Evolutionary conservation across 2,113 vertebrate genomes (phyloP).

Genomic region (Etheostoma spectabile): DNA sequence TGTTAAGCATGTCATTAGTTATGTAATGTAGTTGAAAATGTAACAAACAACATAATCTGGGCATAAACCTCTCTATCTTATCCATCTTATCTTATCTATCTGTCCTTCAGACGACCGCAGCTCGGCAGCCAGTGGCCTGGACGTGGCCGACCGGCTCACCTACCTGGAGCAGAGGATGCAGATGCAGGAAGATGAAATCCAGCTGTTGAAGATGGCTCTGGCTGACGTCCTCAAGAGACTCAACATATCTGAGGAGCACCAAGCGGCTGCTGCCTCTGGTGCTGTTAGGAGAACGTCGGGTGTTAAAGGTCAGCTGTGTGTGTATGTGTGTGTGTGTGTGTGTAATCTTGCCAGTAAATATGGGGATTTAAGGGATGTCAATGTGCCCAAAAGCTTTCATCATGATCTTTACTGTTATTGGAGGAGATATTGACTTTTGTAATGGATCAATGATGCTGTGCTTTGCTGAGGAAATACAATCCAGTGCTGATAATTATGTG

Average conservation of each 20-base stretch:
- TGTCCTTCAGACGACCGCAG: slow-evolving; percentile 90
- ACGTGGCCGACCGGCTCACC: slow-evolving; percentile 93
- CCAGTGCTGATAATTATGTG: neutral
- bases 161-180: slow-evolving; percentile 97
- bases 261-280: slow-evolving; percentile 86
- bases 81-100: neutral
- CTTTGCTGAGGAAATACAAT: neutral
- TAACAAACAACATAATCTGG: slow-evolving; percentile 8
- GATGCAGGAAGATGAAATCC: slow-evolving; percentile 98
- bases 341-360: too few relatives aligned
- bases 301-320: slow-evolving; percentile 59
- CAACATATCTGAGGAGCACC: slow-evolving; percentile 92
- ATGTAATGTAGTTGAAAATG: slow-evolving; percentile 4
- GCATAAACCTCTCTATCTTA: neutral
- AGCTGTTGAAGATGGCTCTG: slow-evolving; percentile 94
- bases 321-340: too few relatives aligned
- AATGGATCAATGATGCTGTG: neutral
- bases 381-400: neutral
- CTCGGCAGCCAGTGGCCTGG: slow-evolving; percentile 92
- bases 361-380: too few relatives aligned
- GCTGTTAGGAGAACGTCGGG: slow-evolving; percentile 78
- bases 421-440: neutral
- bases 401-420: neutral
- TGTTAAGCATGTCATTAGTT: neutral
- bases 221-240: slow-evolving; percentile 95